A percentile compares a stretch with the other conserved stretches of the same genome.
These are phyloP conservation scores for Pungitius pungitius DNA, from an alignment of 2,113 vertebrate genomes.

Conservation along the genomic window DNA sequence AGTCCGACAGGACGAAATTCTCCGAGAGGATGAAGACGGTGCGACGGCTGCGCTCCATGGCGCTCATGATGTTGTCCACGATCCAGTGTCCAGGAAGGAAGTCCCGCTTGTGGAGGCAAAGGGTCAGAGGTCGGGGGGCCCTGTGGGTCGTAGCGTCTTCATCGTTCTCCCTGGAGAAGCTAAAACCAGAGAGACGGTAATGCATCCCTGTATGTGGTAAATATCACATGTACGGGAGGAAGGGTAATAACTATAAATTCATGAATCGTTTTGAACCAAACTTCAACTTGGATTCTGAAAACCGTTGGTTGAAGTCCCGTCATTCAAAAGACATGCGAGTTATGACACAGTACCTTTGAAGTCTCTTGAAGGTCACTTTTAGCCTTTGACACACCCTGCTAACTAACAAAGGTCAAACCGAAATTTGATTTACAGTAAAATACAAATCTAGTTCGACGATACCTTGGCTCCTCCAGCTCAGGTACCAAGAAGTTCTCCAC, in stretches of 20 bases:
- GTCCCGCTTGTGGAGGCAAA: conserved; percentile 92
- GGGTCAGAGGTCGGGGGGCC: conserved; percentile 61
- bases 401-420: background rate
- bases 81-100: conserved; percentile 91
- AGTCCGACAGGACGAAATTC: conserved; percentile 90
- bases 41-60: conserved; percentile 87
- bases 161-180: background rate
- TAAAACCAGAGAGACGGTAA: background rate
- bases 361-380: background rate
- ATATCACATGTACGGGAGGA: background rate
- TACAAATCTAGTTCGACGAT: background rate
- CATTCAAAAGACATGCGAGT: background rate
- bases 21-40: conserved; percentile 89
- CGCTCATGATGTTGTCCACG: conserved; percentile 89
- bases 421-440: no score
- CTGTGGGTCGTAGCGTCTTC: conserved; percentile 35
- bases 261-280: background rate
- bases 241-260: background rate
- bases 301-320: background rate
- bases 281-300: background rate
- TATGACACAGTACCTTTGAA: background rate
- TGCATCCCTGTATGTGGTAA: background rate
- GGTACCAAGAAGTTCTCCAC: conserved; percentile 87
- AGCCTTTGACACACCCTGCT: background rate
- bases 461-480: conserved; percentile 82